Conservation (phyloP, 2,888 invertebrate genomes). For the Hemaris fuciformis region DNA sequence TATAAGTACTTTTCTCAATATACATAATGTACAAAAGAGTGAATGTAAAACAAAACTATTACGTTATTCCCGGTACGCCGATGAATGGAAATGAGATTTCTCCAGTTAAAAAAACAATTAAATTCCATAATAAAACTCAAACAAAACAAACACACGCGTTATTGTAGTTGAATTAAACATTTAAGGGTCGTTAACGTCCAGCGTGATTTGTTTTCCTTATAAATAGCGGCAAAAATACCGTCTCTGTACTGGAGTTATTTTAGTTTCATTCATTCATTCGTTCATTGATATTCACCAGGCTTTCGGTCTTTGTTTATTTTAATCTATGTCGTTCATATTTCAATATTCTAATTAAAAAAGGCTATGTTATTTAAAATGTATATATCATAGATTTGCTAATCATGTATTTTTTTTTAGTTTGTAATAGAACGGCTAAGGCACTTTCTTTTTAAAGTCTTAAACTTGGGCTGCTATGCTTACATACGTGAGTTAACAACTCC, state of each 20-base stretch:
- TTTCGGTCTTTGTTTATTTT: not conserved
- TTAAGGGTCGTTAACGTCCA: not conserved
- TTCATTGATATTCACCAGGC: constrained; percentile 4
- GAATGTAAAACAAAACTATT: not conserved
- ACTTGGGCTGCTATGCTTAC: no score
- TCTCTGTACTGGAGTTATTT: not conserved
- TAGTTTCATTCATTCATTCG: constrained; percentile 7
- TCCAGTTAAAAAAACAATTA: not conserved
- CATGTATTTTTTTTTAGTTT: no score
- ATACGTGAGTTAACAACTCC: no score
- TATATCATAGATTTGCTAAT: no score
- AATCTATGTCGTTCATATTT: not conserved
- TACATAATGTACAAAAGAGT: not conserved
- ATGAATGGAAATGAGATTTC: constrained; percentile 13
- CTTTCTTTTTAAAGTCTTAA: no score
- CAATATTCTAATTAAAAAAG: not conserved
- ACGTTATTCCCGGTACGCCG: not conserved
- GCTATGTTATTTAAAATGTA: no score
- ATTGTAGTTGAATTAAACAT: constrained; percentile 17
- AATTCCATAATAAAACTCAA: constrained; percentile 15
- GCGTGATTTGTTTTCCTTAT: constrained; percentile 3
- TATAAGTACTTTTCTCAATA: not conserved
- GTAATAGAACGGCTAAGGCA: no score
- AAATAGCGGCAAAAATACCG: constrained; percentile 6
- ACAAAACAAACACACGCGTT: constrained; percentile 13